Conservation (phyloP, 2,113 vertebrate species). For the Engraulis encrasicolus region DNA sequence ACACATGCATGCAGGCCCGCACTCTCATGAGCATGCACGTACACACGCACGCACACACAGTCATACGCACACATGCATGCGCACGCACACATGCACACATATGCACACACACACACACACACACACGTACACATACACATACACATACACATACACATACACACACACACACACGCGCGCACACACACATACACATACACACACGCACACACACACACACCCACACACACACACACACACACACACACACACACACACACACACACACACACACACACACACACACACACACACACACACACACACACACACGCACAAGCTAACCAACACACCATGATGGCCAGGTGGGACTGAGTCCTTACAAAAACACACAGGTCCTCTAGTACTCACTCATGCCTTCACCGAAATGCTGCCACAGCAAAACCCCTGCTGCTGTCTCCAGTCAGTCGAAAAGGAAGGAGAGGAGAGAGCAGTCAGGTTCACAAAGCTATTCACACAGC, state of each 20-base stretch:
- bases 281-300: constrained; percentile 3
- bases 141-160: not conserved
- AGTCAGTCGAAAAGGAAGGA: not conserved
- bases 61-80: constrained; percentile 1
- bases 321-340: not conserved
- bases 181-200: constrained; percentile 2
- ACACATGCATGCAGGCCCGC: no score
- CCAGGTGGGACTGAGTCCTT: not conserved
- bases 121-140: not conserved
- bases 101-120: not conserved
- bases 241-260: constrained; percentile 5
- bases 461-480: not conserved
- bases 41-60: not conserved
- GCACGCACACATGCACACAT: not conserved
- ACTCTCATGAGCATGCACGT: not conserved
- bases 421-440: not conserved
- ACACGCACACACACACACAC: not conserved
- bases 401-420: not conserved
- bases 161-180: constrained; percentile 15
- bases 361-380: not conserved
- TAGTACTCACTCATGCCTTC: not conserved
- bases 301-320: constrained; percentile 13
- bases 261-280: constrained; percentile 14
- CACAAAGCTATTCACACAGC: not conserved
- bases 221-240: not conserved